Evolutionary conservation across 2,888 invertebrate genomes (phyloP).

Genomic region (Diarsia rubi): DNA sequence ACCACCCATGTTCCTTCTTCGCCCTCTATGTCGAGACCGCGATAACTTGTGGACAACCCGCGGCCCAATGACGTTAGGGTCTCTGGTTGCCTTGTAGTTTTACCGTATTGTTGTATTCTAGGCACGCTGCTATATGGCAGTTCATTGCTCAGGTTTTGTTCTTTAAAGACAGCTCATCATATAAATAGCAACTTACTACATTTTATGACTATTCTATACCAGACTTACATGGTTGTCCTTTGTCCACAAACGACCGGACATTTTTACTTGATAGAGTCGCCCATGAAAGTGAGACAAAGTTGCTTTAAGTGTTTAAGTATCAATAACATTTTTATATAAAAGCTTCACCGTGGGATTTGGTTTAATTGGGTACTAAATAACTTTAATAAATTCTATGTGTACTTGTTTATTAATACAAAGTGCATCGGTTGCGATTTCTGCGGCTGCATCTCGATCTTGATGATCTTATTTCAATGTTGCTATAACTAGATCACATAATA

Average conservation of each 20-base stretch:
- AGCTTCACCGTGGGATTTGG: background rate
- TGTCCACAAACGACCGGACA: background rate
- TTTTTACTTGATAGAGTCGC: background rate
- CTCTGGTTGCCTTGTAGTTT: too few relatives aligned
- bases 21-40: too few relatives aligned
- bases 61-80: too few relatives aligned
- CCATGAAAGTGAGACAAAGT: background rate
- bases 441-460: constrained; percentile 24
- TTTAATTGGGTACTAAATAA: constrained; percentile 14
- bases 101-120: too few relatives aligned
- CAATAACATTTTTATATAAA: constrained; percentile 26
- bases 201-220: background rate
- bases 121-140: too few relatives aligned
- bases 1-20: too few relatives aligned
- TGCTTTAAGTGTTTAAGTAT: background rate
- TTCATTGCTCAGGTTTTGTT: background rate
- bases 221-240: background rate
- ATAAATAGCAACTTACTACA: background rate
- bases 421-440: constrained; percentile 56
- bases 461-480: constrained; percentile 52
- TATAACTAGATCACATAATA: constrained; percentile 22
- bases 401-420: constrained; percentile 34
- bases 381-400: constrained; percentile 18
- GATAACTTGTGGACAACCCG: too few relatives aligned
- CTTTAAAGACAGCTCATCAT: background rate